phyloP scores from a whole-genome alignment of 2,113 vertebrate genomes.

The Etheostoma cragini region DNA sequence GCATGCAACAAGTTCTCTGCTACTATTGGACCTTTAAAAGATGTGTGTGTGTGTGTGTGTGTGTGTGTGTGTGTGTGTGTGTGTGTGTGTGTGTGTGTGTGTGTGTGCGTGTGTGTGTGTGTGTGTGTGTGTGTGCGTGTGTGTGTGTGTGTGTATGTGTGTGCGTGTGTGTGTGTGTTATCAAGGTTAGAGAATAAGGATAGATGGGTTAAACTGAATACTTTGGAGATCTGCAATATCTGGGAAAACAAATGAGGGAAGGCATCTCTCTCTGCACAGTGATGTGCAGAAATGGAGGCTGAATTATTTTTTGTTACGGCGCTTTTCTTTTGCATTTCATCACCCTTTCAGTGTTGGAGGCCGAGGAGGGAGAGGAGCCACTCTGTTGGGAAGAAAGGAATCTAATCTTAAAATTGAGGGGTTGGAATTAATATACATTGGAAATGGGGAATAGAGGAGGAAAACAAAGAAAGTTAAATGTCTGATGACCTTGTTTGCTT shows the following conservation, averaged over 20 bases:
- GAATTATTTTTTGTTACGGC: slow-evolving; percentile 23
- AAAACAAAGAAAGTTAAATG: slow-evolving; percentile 71
- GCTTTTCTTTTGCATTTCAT: slow-evolving; percentile 74
- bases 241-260: slow-evolving; percentile 48
- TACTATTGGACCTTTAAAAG: slow-evolving; percentile 24
- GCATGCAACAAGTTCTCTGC: slow-evolving; percentile 29
- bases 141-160: neutral
- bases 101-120: neutral
- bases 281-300: slow-evolving; percentile 38
- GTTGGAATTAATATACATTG: slow-evolving; percentile 73
- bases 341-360: slow-evolving; percentile 47
- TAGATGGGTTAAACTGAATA: slow-evolving; percentile 57
- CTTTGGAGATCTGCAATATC: slow-evolving; percentile 36
- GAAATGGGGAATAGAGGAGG: slow-evolving; percentile 40
- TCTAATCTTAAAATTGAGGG: slow-evolving; percentile 65
- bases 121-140: neutral
- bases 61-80: neutral
- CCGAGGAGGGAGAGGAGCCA: slow-evolving; percentile 20
- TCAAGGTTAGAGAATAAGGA: slow-evolving; percentile 43
- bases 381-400: slow-evolving; percentile 60
- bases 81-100: neutral
- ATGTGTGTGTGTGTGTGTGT: neutral
- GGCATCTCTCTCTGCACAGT: slow-evolving; percentile 46
- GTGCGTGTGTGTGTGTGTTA: slow-evolving; percentile 6
- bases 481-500: slow-evolving; percentile 70